Conservation (phyloP, 2,797 vertebrate genomes). For the Danio kyathit region DNA sequence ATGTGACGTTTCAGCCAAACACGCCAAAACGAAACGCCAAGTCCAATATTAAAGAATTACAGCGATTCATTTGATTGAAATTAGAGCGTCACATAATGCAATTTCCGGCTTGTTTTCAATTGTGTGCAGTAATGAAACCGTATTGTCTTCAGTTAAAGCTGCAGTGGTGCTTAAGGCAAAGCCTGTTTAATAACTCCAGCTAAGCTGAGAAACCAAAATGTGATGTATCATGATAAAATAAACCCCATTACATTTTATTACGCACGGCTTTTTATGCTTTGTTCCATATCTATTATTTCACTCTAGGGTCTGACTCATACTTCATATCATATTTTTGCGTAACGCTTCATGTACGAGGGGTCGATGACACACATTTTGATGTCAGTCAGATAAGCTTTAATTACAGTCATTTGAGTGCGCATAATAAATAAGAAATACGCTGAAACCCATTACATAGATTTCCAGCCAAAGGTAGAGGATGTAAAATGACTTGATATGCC, state of each 20-base stretch:
- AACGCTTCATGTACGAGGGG: constrained; percentile 17
- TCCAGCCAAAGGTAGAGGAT: background rate
- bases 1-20: constrained; percentile 15
- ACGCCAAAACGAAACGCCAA: constrained; percentile 12
- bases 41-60: constrained; percentile 28
- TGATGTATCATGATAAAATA: constrained; percentile 37
- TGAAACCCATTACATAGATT: constrained; percentile 33
- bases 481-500: background rate
- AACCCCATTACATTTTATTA: constrained; percentile 48
- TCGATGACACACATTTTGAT: constrained; percentile 55
- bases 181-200: constrained; percentile 52
- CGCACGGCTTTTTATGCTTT: constrained; percentile 42
- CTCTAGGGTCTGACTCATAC: constrained; percentile 44
- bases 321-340: constrained; percentile 43
- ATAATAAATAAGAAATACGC: constrained; percentile 48
- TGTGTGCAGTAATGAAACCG: constrained; percentile 55
- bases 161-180: constrained; percentile 44
- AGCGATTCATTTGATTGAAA: constrained; percentile 41
- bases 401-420: constrained; percentile 50
- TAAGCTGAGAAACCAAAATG: constrained; percentile 44
- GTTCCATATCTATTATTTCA: constrained; percentile 46
- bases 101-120: constrained; percentile 52
- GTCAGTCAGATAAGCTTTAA: constrained; percentile 52
- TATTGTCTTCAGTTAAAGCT: constrained; percentile 50
- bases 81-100: constrained; percentile 33